These are phyloP conservation scores for Dryobotodes eremita DNA, from an alignment of 2,888 invertebrate species.

Conservation along the genomic window DNA sequence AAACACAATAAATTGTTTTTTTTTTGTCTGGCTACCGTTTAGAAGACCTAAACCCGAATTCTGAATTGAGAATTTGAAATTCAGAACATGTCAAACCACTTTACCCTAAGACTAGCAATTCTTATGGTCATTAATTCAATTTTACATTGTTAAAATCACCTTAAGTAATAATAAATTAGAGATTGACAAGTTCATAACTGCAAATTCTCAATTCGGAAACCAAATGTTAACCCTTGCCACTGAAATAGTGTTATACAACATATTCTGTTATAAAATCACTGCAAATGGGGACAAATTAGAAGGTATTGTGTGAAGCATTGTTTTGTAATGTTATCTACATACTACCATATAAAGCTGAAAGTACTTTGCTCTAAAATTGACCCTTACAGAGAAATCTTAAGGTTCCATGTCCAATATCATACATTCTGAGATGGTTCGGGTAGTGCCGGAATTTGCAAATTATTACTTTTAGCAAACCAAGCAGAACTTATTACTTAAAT, in stretches of 20 bases:
- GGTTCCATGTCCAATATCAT: neutral
- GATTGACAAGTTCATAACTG: neutral
- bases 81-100: neutral
- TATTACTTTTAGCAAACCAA: neutral
- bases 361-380: neutral
- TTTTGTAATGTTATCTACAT: neutral
- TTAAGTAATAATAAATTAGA: neutral
- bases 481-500: neutral
- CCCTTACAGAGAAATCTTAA: neutral
- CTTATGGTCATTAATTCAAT: neutral
- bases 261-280: neutral
- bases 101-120: no score
- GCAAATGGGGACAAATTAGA: conserved; percentile 20
- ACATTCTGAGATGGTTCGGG: neutral
- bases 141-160: neutral
- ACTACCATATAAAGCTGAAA: neutral
- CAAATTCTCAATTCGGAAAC: neutral
- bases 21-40: neutral
- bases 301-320: conserved; percentile 6
- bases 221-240: neutral
- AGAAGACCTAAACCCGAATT: neutral
- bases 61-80: neutral
- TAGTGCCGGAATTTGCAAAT: neutral
- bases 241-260: neutral
- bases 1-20: neutral